Base-by-base conservation (phyloP, 1,140 invertebrate species). In the Uloborus diversus region DNA sequence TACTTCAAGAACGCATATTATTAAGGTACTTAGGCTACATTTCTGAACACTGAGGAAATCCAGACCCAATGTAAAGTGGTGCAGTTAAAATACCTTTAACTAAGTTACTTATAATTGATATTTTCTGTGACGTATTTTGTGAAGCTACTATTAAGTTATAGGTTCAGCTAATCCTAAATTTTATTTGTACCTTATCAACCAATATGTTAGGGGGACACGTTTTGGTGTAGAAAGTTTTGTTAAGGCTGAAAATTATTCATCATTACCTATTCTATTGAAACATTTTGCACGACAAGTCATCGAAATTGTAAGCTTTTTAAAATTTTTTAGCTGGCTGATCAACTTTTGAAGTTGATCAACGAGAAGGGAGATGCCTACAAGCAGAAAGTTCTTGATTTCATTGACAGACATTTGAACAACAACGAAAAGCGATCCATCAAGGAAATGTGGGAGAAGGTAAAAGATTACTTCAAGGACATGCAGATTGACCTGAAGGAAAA, bases 391-490 rank as follows among this genome's bases (percentile, higher is more conserved):
- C 28, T 59, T 0, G 76, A 79, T 25, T 51, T 79, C 4, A 69
- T 79, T 51, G 76, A 79, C 56, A 32, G 76, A 59, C 59, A 32
- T 33, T 35, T 79, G 28, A 65, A 65, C 7, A 69, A 79, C 32
- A 56, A 68, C 42, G 28, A 64, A 49, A 30, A 17, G 27, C 14
- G 57, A 13, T 75, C 69, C 28, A 25, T 81, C 37, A n/a, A n/a
- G 4, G 80, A 81, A 1, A 49, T 61, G 20, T 81, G 80, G 80
- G 61, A 81, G 30, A 81, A 78, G 37, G 33, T 81, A 13, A 81
- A 81, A 53, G 70, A 81, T 11, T 81, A 75, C 66, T 81, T 81
- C 62, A 75, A 81, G 69, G 70, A 81, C 64, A 61, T 81, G 11
- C 20, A 64, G 17, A 68, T 81, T 42, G 56, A 75, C 35, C 23